Evolutionary conservation across 30 jellyfish, hydroid and myxozoan species (phyloP), one percentile per base, ranked within the genome.

Genomic region (Hydra vulgaris): DNA sequence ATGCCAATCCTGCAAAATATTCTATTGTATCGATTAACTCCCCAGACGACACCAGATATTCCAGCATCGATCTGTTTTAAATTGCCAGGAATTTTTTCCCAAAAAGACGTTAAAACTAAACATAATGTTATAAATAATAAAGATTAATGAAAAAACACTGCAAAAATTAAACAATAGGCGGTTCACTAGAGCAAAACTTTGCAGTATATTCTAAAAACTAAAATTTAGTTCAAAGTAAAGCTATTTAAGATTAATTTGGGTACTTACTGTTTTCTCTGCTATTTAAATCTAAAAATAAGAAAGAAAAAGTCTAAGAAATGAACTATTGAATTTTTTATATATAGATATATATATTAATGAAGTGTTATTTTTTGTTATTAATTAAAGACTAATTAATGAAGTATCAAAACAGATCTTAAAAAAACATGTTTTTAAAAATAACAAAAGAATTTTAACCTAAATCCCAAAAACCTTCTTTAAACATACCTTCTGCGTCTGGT

Each of bases 51-150:
- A 24, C 97, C 97, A 73, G 74, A 54, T 7, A 96, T 94, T 1
- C 97, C 97, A 69, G 97, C 86, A 72, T 90, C 97, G 56, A 90
- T 83, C 73, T 90, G 97, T 76, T 90, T 90, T 80, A 90, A 75
- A 77, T 86, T 90, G 4, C 97, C 97, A 20, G 96, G 94, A 4
- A 90, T 86, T 26, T 86, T 79, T 66, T 82, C 89, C 97, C 97
- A 90, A n/a, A 24, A 52, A 7, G 91, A 40, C 5, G 95, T 94
- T 86, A 19, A 67, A 78, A 90, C 17, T 40, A 40, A 40, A 40
- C 12, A 40, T 5, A 12, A 40, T 12, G 3, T 54, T 23, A 15
- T 21, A 16, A n/a, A 56, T 56, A n/a, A n/a, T n/a, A n/a, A n/a
- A n/a, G n/a, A n/a, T n/a, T n/a, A n/a, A n/a, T n/a, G n/a, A n/a